Evolutionary conservation across 2,113 vertebrate species (phyloP).

Genomic region (Centrocercus urophasianus): DNA sequence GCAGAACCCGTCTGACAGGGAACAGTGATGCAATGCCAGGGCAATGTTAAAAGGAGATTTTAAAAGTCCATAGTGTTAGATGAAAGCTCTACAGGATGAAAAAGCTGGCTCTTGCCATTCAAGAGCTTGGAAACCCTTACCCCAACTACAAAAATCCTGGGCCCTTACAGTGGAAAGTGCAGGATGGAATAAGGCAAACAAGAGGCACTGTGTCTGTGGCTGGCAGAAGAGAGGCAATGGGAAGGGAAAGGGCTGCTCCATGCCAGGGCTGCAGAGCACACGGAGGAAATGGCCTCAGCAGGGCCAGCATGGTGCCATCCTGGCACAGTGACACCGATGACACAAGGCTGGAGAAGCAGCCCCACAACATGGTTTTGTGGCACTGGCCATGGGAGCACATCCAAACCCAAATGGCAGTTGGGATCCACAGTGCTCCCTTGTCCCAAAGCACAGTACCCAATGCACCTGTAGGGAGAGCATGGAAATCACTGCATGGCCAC

Average conservation of each 20-base stretch:
- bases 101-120: not conserved
- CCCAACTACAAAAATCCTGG: not conserved
- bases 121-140: not conserved
- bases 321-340: fast-evolving
- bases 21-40: not conserved
- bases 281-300: not conserved
- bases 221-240: not conserved
- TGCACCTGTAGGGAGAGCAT: not conserved
- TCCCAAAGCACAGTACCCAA: not conserved
- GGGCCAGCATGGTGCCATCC: not conserved
- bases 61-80: not conserved
- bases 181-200: not conserved
- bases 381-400: not conserved
- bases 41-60: not conserved
- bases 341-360: not conserved
- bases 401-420: not conserved
- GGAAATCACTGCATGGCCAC: not conserved
- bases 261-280: not conserved
- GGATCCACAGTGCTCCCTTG: not conserved
- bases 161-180: not conserved
- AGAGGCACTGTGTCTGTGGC: not conserved
- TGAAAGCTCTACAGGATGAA: not conserved
- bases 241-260: not conserved
- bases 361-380: not conserved
- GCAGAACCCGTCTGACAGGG: not conserved